These are phyloP conservation scores for Bembecia ichneumoniformis DNA, from an alignment of 2,888 invertebrate species.

Conservation along the genomic window DNA sequence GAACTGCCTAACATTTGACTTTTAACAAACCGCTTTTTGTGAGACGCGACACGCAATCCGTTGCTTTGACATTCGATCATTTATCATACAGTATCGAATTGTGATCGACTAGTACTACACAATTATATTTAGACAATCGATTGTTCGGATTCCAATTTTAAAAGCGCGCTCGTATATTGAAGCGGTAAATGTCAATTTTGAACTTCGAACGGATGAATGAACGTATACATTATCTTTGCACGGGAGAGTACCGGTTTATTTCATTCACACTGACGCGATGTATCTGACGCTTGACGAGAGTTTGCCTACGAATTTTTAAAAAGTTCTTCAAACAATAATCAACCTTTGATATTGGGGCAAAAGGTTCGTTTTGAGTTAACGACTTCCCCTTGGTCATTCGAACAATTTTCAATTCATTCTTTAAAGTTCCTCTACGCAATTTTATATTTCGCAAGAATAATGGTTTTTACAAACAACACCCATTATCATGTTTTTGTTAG, in stretches of 20 bases:
- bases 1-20: conserved; percentile 34
- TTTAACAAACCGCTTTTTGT: conserved; percentile 32
- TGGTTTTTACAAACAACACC: too few species aligned
- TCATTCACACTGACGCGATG: conserved; percentile 38
- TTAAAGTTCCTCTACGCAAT: background rate
- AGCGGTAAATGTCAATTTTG: background rate
- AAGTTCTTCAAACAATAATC: background rate
- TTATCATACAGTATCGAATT: conserved; percentile 51
- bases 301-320: conserved; percentile 5
- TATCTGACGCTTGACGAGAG: conserved; percentile 18
- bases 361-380: background rate
- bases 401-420: background rate
- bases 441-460: too few species aligned
- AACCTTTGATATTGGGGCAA: background rate
- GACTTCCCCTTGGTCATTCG: background rate
- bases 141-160: background rate
- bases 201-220: background rate
- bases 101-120: conserved; percentile 44
- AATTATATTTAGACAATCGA: conserved; percentile 30
- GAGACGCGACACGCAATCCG: conserved; percentile 27
- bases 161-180: too few species aligned
- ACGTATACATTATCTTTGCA: background rate
- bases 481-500: too few species aligned
- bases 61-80: conserved; percentile 38
- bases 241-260: conserved; percentile 37